These are phyloP conservation scores for Amphipoea lucens DNA, from an alignment of 2,888 invertebrate species.

Conservation along the genomic window DNA sequence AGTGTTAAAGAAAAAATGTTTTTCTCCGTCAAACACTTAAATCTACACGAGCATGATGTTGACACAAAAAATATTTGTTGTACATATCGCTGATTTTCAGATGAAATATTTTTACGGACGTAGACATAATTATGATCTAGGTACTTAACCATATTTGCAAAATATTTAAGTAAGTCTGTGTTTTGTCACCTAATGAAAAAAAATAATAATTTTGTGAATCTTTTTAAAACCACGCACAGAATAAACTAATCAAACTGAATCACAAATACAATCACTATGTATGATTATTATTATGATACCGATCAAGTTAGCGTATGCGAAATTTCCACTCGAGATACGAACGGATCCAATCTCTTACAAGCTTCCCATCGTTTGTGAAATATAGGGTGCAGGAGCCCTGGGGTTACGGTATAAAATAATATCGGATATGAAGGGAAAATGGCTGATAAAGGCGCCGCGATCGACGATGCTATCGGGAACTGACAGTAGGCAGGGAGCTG, in stretches of 20 bases:
- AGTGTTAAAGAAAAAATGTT: not conserved
- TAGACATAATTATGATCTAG: not conserved
- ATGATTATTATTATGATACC: constrained; percentile 44
- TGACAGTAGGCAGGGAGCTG: constrained; percentile 51
- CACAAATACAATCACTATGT: constrained; percentile 58
- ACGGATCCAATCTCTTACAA: constrained; percentile 70
- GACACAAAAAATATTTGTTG: not conserved
- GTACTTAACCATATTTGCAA: not conserved
- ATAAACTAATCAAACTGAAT: constrained; percentile 31
- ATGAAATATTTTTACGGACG: not conserved
- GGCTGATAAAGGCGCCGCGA: constrained; percentile 74
- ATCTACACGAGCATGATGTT: not conserved
- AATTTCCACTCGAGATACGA: constrained; percentile 78
- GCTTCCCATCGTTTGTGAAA: constrained; percentile 78
- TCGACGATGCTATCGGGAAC: constrained; percentile 69
- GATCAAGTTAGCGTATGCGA: constrained; percentile 75
- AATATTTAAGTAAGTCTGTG: not conserved
- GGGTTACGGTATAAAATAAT: constrained; percentile 73
- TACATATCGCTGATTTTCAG: not conserved
- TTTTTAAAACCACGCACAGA: not conserved
- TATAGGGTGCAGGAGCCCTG: constrained; percentile 75
- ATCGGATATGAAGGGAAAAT: constrained; percentile 76
- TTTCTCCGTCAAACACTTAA: too few relatives aligned
- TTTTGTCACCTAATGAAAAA: not conserved
- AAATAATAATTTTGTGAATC: not conserved